Conservation (phyloP, 2,888 invertebrate genomes). For the Coremacera marginata region DNA sequence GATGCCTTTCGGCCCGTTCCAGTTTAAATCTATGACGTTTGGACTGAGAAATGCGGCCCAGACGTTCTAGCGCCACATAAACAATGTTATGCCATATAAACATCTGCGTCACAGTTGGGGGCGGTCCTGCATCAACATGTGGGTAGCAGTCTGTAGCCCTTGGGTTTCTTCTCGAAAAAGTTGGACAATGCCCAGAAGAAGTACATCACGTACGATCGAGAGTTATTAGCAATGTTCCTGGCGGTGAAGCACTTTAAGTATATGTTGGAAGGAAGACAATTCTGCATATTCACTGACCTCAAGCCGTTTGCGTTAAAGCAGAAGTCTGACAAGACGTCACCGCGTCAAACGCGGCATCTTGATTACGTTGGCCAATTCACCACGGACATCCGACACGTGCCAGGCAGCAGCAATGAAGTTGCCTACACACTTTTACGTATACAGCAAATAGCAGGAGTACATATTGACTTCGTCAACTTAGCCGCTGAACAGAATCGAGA, state of each 20-base stretch:
- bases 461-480: too few relatives aligned
- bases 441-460: not conserved
- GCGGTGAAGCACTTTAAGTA: too few relatives aligned
- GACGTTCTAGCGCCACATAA: too few relatives aligned
- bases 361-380: conserved; percentile 35
- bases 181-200: conserved; percentile 28
- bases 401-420: conserved; percentile 32
- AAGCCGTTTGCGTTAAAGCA: conserved; percentile 33
- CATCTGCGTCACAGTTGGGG: too few relatives aligned
- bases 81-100: too few relatives aligned
- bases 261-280: too few relatives aligned
- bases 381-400: conserved; percentile 38
- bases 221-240: conserved; percentile 34
- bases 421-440: conserved; percentile 35
- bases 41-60: too few relatives aligned
- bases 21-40: too few relatives aligned
- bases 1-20: too few relatives aligned
- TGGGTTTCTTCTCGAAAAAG: too few relatives aligned
- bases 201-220: conserved; percentile 42
- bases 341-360: too few relatives aligned
- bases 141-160: conserved; percentile 6
- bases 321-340: conserved; percentile 31
- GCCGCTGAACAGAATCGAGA: not conserved
- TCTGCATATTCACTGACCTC: conserved; percentile 32
- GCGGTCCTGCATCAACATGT: conserved; percentile 25